Evolutionary conservation across 2,797 vertebrate genomes (phyloP), one percentile per base, ranked within the genome.

Genomic region (Eutrigla gurnardus): DNA sequence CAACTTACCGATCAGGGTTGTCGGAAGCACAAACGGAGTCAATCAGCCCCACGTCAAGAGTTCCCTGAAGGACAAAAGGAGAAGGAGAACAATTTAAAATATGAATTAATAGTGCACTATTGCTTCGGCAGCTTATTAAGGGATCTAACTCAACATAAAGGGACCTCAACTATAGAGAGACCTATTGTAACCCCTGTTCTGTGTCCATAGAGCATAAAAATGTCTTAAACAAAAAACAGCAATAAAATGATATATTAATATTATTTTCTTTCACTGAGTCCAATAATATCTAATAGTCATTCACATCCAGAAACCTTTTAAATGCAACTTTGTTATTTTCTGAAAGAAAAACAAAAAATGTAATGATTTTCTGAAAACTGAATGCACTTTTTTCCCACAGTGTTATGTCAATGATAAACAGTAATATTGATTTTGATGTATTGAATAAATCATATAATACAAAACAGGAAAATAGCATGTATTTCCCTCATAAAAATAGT

Each of bases 1-100:
- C 14, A 46, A 80, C 92, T 91, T 71, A 96, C 96, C 96, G 90
- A 93, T 96, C 96, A 15, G 96, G 96, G 78, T 96, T 96, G 83
- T 96, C 96, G 33, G 96, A 96, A 1, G 96, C 96, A 86, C 96
- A 96, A 25, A 96, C 95, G 0, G 96, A 96, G 88, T 96, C 96
- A 6, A 96, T 96, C 80, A 96, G 84, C 7, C 96, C 96, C 45
- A 96, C 96, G 49, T 96, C 96, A 63, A 96, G 91, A 46, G 96
- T 96, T 65, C 96, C 96, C 96, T 96, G 68, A 63, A 71, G 35
- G 49, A 60, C 3, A 12, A 70, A 35, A 39, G 3, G 5, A 40
- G 6, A 3, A 25, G 7, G 7, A 61, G 3, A 58, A 79, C 6
- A 45, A 32, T 45, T 61, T 12, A 63, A 71, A 58, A 36, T 1